Evolutionary conservation across 2,113 vertebrate species (phyloP).

Genomic region (Anas platyrhynchos): DNA sequence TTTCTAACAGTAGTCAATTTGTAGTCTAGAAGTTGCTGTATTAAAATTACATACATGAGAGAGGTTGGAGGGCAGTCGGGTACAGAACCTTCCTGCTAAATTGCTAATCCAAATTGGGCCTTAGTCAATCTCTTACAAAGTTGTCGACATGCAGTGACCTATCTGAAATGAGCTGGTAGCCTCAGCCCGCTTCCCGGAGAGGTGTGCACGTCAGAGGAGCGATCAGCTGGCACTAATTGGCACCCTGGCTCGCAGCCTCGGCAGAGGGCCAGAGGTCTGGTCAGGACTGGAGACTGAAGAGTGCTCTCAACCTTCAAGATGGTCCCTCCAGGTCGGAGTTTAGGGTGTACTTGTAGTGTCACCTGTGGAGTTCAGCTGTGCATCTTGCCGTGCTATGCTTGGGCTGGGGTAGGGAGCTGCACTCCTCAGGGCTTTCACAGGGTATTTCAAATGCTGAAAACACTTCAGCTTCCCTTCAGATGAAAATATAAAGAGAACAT

Average conservation of each 20-base stretch:
- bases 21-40: background rate
- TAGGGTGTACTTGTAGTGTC: background rate
- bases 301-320: background rate
- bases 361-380: background rate
- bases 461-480: background rate
- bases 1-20: conserved; percentile 12
- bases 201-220: conserved; percentile 27
- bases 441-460: background rate
- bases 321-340: background rate
- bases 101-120: background rate
- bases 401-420: background rate
- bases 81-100: conserved; percentile 5
- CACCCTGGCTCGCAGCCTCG: conserved; percentile 2
- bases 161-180: background rate
- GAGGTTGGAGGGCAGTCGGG: background rate
- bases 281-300: background rate
- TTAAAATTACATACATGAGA: background rate
- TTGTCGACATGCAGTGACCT: conserved; percentile 26
- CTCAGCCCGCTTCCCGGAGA: background rate
- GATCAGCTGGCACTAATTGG: conserved; percentile 49
- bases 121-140: background rate
- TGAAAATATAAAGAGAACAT: background rate
- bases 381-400: background rate
- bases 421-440: background rate
- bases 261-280: conserved; percentile 9